Base-by-base conservation (phyloP, 1,140 invertebrate species). In the Matsumurasca onukii region DNA sequence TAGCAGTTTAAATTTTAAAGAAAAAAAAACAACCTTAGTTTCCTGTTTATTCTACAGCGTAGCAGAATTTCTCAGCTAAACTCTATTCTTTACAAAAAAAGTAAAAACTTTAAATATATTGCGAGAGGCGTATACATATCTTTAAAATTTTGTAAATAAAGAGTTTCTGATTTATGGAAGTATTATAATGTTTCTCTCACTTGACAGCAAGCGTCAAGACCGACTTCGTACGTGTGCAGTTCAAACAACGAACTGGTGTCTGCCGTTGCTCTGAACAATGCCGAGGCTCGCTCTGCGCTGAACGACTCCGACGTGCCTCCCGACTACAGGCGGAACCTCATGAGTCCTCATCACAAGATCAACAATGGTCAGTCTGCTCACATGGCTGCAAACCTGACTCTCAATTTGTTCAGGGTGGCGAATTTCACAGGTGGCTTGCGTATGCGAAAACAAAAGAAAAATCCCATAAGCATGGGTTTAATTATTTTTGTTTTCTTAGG, bases 271-370 rank as follows among this genome's bases (percentile, higher is more conserved):
- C 79, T 94, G 31, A 96, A 96, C 83, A 95, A 95, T 81, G 94
- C 93, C 31, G 94, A 90, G n/a, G 94, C 97, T 80, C n/a, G n/a
- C n/a, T n/a, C n/a, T n/a, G 34, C 34, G 34, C 34, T 39, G 5
- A 94, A 97, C 75, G 82, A 97, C 27, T 94, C 97, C 80, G 93
- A 89, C 77, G 89, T 92, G 65, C 92, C 93, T 61, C 88, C 89
- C 34, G 92, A 95, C 80, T 95, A 93, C 80, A 84, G 92, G 48
- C 85, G 89, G 68, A 91, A 91, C 77, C 82, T 92, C 22, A 84
- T 85, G 12, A 73, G 27, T 83, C 84, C 34, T 74, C 88, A 88
- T 71, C 80, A 83, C 30, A 93, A 93, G 82, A 89, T 94, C 64
- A 92, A 91, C 77, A 94, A 94, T 78, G 91, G 91, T 91, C 77